Base-by-base conservation (phyloP, 2,113 vertebrate genomes). In the Sphaerodactylus townsendi region DNA sequence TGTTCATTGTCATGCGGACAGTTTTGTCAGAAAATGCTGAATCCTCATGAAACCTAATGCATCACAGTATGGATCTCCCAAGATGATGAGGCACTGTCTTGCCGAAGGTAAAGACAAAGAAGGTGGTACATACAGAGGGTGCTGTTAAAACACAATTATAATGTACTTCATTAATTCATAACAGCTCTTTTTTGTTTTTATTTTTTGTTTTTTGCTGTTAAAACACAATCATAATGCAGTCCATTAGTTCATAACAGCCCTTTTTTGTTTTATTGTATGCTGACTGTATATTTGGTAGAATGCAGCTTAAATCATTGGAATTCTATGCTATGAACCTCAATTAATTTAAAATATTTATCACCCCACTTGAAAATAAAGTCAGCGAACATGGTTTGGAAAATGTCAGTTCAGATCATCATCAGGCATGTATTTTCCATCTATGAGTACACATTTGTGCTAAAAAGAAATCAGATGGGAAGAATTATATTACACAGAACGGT, bases 271-370 rank as follows among this genome's bases (percentile, higher is more conserved):
- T 92, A 85, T 91, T 87, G 83, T 39, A 87, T 70, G 65, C 62
- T 85, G 76, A 30, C 78, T 89, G 44, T 71, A 84, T 91, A 91
- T 93, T 87, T 92, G 44, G 14, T 85, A 74, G 79, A 84, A 53
- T 77, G 6, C 82, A 83, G 83, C 91, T 93, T 92, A 91, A 92
- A 87, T 87, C 72, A 35, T 64, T 79, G 50, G 84, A 88, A 92
- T 92, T 93, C 77, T 84, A 86, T 88, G 79, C 82, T 77, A 5
- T 90, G 87, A 93, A 79, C 76, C 72, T 89, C 83, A 88, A 93
- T 92, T 89, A 86, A 85, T 90, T 92, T 91, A 82, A 95, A 94
- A 85, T 84, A 86, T 95, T 92, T 92, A 94, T 88, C 91, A 53
- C 75, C 86, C 46, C 30, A 44, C 30, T 91, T 79, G 19, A 59